phyloP scores from a whole-genome alignment of 1,140 invertebrate genomes.

The Nixonia krombeini region DNA sequence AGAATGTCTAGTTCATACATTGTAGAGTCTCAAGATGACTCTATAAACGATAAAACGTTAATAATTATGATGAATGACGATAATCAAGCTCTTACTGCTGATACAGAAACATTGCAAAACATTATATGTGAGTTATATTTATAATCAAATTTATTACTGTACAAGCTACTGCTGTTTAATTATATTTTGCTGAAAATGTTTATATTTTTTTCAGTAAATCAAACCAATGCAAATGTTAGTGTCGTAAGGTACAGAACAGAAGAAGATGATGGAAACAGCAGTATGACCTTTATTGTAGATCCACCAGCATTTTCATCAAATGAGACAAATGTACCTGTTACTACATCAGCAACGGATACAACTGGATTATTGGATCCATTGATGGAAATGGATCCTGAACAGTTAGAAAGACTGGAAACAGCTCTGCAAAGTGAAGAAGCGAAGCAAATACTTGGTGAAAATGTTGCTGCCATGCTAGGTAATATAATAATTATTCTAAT shows the following conservation, averaged over 20 bases:
- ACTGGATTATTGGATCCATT: slow-evolving; percentile 70
- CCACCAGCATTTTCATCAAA: slow-evolving; percentile 52
- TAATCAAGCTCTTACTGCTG: slow-evolving; percentile 79
- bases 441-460: slow-evolving; percentile 74
- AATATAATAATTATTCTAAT: slow-evolving; percentile 14
- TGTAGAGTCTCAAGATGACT: slow-evolving; percentile 60
- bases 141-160: too few species aligned
- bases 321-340: slow-evolving; percentile 26
- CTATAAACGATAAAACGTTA: slow-evolving; percentile 71
- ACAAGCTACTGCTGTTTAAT: too few species aligned
- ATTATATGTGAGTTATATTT: slow-evolving; percentile 76
- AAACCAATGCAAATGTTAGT: slow-evolving; percentile 69
- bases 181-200: too few species aligned
- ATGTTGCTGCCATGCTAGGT: slow-evolving; percentile 73
- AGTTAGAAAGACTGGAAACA: slow-evolving; percentile 73
- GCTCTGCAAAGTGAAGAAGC: slow-evolving; percentile 75
- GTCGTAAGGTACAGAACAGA: slow-evolving; percentile 69
- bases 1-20: slow-evolving; percentile 68
- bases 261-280: slow-evolving; percentile 57
- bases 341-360: slow-evolving; percentile 38
- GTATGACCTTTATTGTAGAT: slow-evolving; percentile 67
- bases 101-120: slow-evolving; percentile 79
- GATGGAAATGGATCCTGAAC: slow-evolving; percentile 74
- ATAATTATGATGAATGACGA: slow-evolving; percentile 80
- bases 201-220: slow-evolving; percentile 69